Evolutionary conservation across 2,797 vertebrate genomes (phyloP).

Genomic region (Geotrypetes seraphini): DNA sequence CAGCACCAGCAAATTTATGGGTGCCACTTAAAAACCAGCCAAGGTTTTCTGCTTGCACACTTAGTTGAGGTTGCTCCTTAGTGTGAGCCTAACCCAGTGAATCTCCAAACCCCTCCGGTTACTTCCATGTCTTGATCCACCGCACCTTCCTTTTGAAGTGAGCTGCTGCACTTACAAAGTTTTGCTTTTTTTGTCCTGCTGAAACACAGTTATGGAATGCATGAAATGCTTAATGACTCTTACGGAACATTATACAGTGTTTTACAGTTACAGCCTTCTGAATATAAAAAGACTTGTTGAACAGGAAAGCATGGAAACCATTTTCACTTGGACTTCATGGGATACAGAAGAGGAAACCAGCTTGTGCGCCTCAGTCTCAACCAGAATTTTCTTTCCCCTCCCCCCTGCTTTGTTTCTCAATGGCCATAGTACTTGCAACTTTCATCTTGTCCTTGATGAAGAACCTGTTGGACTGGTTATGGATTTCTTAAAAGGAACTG

Average conservation of each 20-base stretch:
- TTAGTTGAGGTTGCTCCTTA: no score
- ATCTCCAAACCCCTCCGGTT: no score
- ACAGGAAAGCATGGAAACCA: constrained; percentile 50
- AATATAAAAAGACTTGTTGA: constrained; percentile 57
- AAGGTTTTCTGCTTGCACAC: no score
- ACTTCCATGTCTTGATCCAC: no score
- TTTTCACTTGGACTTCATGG: constrained; percentile 43
- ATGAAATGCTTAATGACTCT: background rate
- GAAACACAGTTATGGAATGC: no score
- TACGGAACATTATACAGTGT: constrained; percentile 25
- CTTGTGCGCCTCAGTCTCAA: constrained; percentile 21
- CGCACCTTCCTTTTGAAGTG: no score
- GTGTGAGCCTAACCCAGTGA: no score
- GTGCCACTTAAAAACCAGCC: no score
- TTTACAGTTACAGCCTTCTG: constrained; percentile 53
- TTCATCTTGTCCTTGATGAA: background rate
- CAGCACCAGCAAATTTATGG: no score
- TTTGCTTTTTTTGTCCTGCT: no score
- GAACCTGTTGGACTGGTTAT: constrained; percentile 4
- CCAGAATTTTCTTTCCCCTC: constrained; percentile 20
- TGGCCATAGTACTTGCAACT: constrained; percentile 11
- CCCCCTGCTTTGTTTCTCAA: constrained; percentile 20
- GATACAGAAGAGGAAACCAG: constrained; percentile 30
- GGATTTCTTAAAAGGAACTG: background rate
- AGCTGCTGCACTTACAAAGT: no score